A percentile compares a stretch with the other conserved stretches of the same genome.
Conservation (phyloP, 2,888 invertebrate species). For the Apodemia zela region DNA sequence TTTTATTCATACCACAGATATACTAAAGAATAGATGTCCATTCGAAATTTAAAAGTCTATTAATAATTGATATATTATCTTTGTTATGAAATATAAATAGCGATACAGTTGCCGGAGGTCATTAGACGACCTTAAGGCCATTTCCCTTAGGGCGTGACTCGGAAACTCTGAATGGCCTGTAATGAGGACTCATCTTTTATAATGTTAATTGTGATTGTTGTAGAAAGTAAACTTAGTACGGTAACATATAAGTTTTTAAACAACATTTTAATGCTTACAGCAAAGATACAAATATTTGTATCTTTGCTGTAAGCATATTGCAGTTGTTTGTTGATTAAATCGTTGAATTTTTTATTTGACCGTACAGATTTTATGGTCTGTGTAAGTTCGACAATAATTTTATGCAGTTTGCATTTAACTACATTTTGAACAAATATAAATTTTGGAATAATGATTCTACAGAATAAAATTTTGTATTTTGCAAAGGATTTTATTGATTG, state of each 20-base stretch:
- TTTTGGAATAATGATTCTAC: too few species aligned
- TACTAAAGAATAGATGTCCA: neutral
- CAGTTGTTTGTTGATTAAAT: neutral
- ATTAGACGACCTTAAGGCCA: slow-evolving; percentile 39
- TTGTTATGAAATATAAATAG: slow-evolving; percentile 13
- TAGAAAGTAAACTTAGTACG: slow-evolving; percentile 9
- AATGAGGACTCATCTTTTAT: slow-evolving; percentile 14
- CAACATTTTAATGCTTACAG: too few species aligned
- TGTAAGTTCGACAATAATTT: neutral
- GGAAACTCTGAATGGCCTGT: slow-evolving; percentile 16
- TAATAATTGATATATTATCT: neutral
- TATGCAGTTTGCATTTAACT: neutral
- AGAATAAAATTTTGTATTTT: too few species aligned
- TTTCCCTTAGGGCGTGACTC: slow-evolving; percentile 35
- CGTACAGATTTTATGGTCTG: neutral
- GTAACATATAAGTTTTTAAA: slow-evolving; percentile 5
- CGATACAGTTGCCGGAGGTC: slow-evolving; percentile 34
- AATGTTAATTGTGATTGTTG: slow-evolving; percentile 12
- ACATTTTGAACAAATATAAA: neutral
- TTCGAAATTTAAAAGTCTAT: neutral
- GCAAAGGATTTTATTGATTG: too few species aligned
- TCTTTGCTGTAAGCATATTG: neutral
- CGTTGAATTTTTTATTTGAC: neutral
- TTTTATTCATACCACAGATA: neutral
- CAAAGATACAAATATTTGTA: too few species aligned